Evolutionary conservation across 2,888 invertebrate species (phyloP), one percentile per base, ranked within the genome.

Genomic region (Heliconius cydno): DNA sequence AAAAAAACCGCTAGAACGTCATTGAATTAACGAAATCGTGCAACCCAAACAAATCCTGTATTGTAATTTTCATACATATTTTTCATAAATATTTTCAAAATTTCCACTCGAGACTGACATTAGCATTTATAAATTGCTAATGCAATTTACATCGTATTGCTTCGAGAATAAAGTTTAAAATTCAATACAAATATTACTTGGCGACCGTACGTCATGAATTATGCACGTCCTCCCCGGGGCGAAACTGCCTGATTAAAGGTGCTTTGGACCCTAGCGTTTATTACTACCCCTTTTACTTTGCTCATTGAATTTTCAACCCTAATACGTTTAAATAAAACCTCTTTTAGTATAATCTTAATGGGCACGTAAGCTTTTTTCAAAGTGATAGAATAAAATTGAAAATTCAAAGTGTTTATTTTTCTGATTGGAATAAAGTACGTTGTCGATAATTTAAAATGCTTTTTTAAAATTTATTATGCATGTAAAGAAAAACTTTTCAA

Each of bases 181-280:
- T 82, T 60, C 67, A 77, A 67, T 73, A 76, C 75, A 73, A 73
- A 30, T 41, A 52, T 52, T 57, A 52, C 70, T 74, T 73, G 78
- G 81, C 79, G 82, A 84, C 83, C 81, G 81, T 86, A 85, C 85
- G 83, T 84, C 86, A 88, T 89, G 87, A 90, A 88, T 90, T 87
- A 88, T 87, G 87, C 86, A 88, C 83, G 83, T 83, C 84, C 79
- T 83, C 77, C 78, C 78, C 74, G 81, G 74, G 80, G 87, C 83
- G 86, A 84, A 84, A 85, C 84, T 80, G 82, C 79, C 85, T 87
- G 86, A 87, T 86, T 87, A 86, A 88, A 86, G 85, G 83, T 83
- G 82, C 83, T 83, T 83, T 79, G 81, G 78, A 77, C 83, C 80
- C 82, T 80, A 79, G 80, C 80, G 83, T 83, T 83, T 83, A 83